phyloP scores from a whole-genome alignment of 2,888 invertebrate species.

The Notodonta dromedarius region DNA sequence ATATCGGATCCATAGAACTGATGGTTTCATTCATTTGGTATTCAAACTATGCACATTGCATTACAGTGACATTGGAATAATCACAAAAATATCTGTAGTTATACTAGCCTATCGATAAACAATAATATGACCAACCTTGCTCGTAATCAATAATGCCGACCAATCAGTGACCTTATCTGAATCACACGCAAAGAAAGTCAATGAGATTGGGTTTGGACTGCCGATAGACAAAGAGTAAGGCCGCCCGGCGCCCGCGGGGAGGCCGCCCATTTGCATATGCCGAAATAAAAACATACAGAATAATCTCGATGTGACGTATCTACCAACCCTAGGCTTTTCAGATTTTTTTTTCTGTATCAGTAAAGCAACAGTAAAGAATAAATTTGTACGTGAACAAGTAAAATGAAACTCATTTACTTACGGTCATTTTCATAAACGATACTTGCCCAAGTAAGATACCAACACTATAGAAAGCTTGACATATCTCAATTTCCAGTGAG shows the following conservation, averaged over 20 bases:
- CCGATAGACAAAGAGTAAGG: slow-evolving; percentile 10
- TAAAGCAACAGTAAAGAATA: no score
- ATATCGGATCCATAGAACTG: no score
- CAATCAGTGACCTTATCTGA: slow-evolving; percentile 5
- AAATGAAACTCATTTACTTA: no score
- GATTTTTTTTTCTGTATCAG: no score
- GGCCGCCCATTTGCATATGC: slow-evolving; percentile 11
- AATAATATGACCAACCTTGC: not conserved
- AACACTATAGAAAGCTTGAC: no score
- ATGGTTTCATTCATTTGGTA: no score
- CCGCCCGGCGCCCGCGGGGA: slow-evolving; percentile 6
- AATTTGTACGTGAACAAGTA: no score
- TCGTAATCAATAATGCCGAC: not conserved
- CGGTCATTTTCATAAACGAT: no score
- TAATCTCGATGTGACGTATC: not conserved
- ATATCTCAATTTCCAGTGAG: no score
- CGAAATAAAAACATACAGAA: not conserved
- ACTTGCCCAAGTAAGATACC: no score
- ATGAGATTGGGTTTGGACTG: not conserved
- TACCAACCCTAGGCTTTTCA: no score
- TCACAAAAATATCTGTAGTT: not conserved
- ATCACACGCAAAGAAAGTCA: slow-evolving; percentile 3
- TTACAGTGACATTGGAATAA: not conserved
- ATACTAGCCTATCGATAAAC: not conserved
- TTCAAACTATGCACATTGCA: no score